Percentiles rank a stretch among this genome's conserved stretches.
phyloP scores from a whole-genome alignment of 2,113 vertebrate species.

The Lonchura striata region DNA sequence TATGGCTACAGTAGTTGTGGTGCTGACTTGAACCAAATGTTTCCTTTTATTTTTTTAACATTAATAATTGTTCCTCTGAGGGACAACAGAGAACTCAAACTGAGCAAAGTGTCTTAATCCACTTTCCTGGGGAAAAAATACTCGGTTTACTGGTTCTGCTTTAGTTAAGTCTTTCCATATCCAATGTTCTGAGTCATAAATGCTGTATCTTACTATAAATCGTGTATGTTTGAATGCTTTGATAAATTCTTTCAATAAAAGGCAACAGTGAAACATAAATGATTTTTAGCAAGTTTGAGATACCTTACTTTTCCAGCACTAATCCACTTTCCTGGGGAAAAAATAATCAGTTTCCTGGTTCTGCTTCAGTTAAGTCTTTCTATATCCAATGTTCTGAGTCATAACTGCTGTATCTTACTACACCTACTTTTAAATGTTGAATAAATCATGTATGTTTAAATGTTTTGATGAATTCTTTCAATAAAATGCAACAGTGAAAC shows the following conservation, averaged over 20 bases:
- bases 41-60: background rate
- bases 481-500: slow-evolving; percentile 8
- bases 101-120: background rate
- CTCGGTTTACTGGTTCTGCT: background rate
- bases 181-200: background rate
- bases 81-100: background rate
- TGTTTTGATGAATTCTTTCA: background rate
- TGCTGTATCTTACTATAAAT: background rate
- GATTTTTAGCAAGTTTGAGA: background rate
- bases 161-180: background rate
- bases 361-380: background rate
- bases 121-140: background rate
- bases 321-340: background rate
- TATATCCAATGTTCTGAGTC: background rate
- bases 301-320: background rate
- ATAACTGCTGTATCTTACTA: background rate
- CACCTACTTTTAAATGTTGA: background rate
- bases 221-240: background rate
- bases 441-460: background rate
- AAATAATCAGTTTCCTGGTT: background rate
- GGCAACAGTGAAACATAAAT: background rate
- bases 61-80: background rate
- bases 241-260: slow-evolving; percentile 28
- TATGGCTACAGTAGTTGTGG: background rate
- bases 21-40: background rate